Conservation (phyloP, 2,113 vertebrate species). For the Fulmarus glacialis region DNA sequence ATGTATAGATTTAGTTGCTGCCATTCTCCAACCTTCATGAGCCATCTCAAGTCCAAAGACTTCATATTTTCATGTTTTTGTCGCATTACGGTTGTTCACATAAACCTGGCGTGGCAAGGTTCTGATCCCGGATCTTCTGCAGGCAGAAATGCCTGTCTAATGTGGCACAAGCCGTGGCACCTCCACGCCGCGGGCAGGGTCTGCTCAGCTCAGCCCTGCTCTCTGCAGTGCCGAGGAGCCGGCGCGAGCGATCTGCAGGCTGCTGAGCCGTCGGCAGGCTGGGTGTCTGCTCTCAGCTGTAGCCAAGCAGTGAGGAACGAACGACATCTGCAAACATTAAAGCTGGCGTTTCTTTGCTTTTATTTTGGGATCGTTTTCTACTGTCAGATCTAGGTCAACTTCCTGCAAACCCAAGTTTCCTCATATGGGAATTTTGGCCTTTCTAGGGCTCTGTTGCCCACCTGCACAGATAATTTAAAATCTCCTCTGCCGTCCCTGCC, state of each 20-base stretch:
- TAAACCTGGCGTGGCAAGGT: too few species aligned
- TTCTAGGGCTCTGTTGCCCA: background rate
- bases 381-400: too few species aligned
- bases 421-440: background rate
- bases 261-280: background rate
- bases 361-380: background rate
- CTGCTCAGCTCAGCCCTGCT: background rate
- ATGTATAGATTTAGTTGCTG: background rate
- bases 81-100: accelerated
- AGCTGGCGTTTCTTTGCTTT: background rate
- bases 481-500: background rate
- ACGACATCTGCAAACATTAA: background rate
- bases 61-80: accelerated
- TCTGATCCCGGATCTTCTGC: background rate
- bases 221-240: background rate
- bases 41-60: background rate
- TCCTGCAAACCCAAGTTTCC: background rate
- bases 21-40: background rate
- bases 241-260: background rate
- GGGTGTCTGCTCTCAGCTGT: background rate
- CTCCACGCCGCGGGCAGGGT: background rate
- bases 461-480: background rate
- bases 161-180: background rate
- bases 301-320: background rate
- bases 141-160: background rate